phyloP scores from a whole-genome alignment of 2,888 invertebrate species.

The Plutella xylostella region DNA sequence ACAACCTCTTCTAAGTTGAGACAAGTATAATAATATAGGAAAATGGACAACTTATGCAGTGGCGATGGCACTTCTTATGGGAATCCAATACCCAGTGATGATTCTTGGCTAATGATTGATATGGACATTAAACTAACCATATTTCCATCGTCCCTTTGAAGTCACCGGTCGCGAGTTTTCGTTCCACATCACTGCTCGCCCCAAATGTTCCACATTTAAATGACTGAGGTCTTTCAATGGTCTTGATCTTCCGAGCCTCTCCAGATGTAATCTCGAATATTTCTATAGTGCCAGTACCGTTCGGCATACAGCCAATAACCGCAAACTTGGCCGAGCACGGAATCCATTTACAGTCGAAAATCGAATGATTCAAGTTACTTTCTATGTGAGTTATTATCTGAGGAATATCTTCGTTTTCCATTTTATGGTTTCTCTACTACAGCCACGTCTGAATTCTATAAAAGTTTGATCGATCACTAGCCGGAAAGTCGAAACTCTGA shows the following conservation, averaged over 20 bases:
- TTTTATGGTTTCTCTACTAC: too few relatives aligned
- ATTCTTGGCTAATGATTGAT: too few relatives aligned
- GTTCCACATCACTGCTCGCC: constrained; percentile 82
- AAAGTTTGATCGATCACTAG: too few relatives aligned
- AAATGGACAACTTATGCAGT: too few relatives aligned
- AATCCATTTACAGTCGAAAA: constrained; percentile 96
- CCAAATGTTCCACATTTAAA: constrained; percentile 96
- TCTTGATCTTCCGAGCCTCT: constrained; percentile 75
- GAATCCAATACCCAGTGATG: too few relatives aligned
- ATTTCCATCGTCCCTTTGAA: constrained; percentile 87
- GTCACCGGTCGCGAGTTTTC: constrained; percentile 91
- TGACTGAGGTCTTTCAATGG: constrained; percentile 83
- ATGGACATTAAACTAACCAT: constrained; percentile 79
- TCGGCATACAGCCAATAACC: constrained; percentile 86
- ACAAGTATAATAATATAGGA: too few relatives aligned
- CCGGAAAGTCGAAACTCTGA: too few relatives aligned
- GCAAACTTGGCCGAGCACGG: constrained; percentile 95
- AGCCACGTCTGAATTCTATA: too few relatives aligned
- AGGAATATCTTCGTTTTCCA: constrained; percentile 76
- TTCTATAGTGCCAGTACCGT: constrained; percentile 88
- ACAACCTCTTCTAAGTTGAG: too few relatives aligned
- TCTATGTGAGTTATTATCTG: constrained; percentile 92
- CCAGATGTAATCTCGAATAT: constrained; percentile 82
- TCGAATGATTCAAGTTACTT: constrained; percentile 83
- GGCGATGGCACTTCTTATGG: too few relatives aligned